A percentile compares a stretch with the other conserved stretches of the same genome.
Evolutionary conservation across 1,140 invertebrate genomes (phyloP).

Genomic region (Stegodyphus dumicola): DNA sequence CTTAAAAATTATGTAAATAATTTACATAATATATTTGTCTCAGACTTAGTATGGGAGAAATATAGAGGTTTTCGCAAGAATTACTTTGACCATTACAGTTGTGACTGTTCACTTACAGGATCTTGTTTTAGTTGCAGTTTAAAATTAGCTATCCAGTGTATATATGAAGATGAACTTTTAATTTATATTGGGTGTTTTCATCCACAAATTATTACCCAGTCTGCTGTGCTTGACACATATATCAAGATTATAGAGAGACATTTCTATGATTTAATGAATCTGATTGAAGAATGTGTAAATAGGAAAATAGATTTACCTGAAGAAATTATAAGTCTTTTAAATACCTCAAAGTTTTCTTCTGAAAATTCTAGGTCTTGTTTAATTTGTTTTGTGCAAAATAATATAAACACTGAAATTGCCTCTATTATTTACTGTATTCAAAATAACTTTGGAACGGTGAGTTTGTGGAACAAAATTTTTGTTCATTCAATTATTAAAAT

Average conservation of each 20-base stretch:
- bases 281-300: background rate
- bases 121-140: slow-evolving; percentile 38
- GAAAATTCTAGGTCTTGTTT: slow-evolving; percentile 21
- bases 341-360: background rate
- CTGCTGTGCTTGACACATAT: slow-evolving; percentile 32
- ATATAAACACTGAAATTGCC: slow-evolving; percentile 3
- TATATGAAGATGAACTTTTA: slow-evolving; percentile 38
- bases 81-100: slow-evolving; percentile 11
- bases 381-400: slow-evolving; percentile 38
- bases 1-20: slow-evolving; percentile 12
- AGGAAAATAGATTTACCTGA: background rate
- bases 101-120: background rate
- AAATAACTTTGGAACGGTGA: slow-evolving; percentile 9
- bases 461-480: slow-evolving; percentile 25
- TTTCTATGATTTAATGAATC: slow-evolving; percentile 22
- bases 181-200: slow-evolving; percentile 42
- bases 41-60: slow-evolving; percentile 40
- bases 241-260: slow-evolving; percentile 31
- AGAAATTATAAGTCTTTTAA: slow-evolving; percentile 22
- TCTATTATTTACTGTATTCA: slow-evolving; percentile 22
- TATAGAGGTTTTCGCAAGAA: slow-evolving; percentile 5
- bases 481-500: slow-evolving; percentile 28
- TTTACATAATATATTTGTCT: slow-evolving; percentile 18
- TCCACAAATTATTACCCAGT: slow-evolving; percentile 29
- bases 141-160: slow-evolving; percentile 11